phyloP scores from a whole-genome alignment of 2,797 vertebrate species.

The Manis crassicaudata region DNA sequence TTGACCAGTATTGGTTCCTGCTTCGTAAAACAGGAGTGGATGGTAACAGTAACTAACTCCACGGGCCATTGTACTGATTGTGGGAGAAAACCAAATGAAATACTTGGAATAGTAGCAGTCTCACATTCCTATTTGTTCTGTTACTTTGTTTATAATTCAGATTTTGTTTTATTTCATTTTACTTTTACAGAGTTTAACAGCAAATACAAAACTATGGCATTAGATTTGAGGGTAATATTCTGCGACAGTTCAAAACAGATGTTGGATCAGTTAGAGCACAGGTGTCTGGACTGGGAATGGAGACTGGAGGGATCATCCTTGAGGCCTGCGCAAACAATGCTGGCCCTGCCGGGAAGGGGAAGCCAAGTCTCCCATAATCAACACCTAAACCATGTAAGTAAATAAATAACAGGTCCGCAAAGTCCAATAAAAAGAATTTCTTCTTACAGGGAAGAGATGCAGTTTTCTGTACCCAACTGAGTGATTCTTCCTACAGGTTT shows the following conservation, averaged over 20 bases:
- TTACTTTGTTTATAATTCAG: neutral
- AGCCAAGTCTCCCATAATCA: neutral
- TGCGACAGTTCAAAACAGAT: neutral
- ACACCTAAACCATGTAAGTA: neutral
- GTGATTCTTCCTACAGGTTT: neutral
- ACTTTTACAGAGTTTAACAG: neutral
- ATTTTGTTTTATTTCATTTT: neutral
- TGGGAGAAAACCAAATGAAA: neutral
- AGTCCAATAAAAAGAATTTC: constrained; percentile 31
- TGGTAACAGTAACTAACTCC: neutral
- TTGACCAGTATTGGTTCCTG: neutral
- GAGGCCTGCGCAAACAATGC: neutral
- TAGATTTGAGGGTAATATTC: neutral
- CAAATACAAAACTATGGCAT: neutral
- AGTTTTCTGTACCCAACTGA: constrained; percentile 36
- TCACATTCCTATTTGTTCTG: neutral
- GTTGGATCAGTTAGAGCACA: neutral
- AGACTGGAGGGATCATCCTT: neutral
- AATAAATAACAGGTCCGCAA: neutral
- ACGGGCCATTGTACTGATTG: neutral
- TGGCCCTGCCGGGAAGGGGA: neutral
- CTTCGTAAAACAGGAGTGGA: neutral
- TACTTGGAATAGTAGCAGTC: neutral
- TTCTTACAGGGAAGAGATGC: constrained; percentile 12
- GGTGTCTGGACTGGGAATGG: neutral